A percentile compares a stretch with the other conserved stretches of the same genome.
phyloP scores from a whole-genome alignment of 2,113 vertebrate species.

The Neopipo cinnamomea region DNA sequence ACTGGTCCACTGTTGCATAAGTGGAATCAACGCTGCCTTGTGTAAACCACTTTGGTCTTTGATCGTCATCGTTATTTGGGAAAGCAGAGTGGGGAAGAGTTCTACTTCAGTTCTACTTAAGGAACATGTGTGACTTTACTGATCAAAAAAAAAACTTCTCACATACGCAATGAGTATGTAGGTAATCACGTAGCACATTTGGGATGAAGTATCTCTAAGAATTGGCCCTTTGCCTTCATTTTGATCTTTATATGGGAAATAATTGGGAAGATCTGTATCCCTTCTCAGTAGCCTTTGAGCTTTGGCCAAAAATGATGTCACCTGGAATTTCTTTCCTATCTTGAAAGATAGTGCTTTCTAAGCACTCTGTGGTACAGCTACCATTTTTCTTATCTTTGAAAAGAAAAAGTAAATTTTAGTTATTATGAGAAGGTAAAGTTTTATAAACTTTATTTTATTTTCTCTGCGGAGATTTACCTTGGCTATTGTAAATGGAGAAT shows the following conservation, averaged over 20 bases:
- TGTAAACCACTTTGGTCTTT: neutral
- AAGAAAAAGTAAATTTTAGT: neutral
- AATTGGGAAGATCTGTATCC: conserved; percentile 44
- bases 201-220: conserved; percentile 8
- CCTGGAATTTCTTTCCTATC: conserved; percentile 3
- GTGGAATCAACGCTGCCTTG: neutral
- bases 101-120: neutral
- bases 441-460: neutral
- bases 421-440: neutral
- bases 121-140: neutral
- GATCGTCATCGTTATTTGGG: neutral
- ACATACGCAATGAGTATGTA: neutral
- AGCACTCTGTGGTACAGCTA: neutral
- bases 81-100: neutral
- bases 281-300: conserved; percentile 51
- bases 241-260: conserved; percentile 34
- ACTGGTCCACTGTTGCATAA: neutral
- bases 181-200: conserved; percentile 24
- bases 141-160: neutral
- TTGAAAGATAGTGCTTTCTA: conserved; percentile 33
- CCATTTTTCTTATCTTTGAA: neutral
- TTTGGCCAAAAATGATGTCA: conserved; percentile 58
- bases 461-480: neutral
- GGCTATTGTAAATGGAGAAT: neutral
- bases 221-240: conserved; percentile 53